Percentiles rank a stretch among this genome's conserved stretches.
Conservation (phyloP, 2,797 vertebrate species). For the Borostomias antarcticus region DNA sequence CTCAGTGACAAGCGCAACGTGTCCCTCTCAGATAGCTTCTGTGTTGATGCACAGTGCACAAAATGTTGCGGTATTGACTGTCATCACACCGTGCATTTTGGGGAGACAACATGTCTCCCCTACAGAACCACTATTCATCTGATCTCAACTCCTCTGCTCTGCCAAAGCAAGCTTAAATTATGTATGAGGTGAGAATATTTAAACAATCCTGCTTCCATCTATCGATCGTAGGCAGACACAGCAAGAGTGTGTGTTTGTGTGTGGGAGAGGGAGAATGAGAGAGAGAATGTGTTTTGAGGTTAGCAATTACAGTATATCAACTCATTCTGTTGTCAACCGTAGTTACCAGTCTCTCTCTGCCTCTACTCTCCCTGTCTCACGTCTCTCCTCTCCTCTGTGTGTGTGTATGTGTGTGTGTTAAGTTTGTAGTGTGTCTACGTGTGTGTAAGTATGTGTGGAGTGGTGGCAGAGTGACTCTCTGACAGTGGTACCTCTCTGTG, state of each 20-base stretch:
- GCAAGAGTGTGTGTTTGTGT: not conserved
- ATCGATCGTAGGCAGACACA: conserved; percentile 3
- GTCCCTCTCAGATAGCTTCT: not conserved
- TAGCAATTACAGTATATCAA: conserved; percentile 4
- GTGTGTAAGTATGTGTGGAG: no score
- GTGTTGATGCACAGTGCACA: not conserved
- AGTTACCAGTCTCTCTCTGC: not conserved
- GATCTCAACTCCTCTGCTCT: not conserved
- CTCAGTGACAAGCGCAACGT: not conserved
- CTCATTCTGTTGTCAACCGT: not conserved
- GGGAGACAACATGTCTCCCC: not conserved
- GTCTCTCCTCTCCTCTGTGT: no score
- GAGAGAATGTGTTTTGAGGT: not conserved
- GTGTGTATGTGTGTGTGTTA: no score
- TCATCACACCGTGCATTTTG: not conserved
- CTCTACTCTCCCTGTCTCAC: no score
- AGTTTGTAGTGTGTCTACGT: no score
- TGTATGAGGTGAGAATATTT: conserved; percentile 7
- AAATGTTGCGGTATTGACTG: not conserved
- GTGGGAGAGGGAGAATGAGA: not conserved
- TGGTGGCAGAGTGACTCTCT: no score
- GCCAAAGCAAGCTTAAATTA: conserved; percentile 10
- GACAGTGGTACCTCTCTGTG: no score
- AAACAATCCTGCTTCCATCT: conserved; percentile 1
- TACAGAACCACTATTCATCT: conserved; percentile 8